These are phyloP conservation scores for Periphyllus acericola DNA, from an alignment of 2,888 invertebrate genomes.

Conservation along the genomic window DNA sequence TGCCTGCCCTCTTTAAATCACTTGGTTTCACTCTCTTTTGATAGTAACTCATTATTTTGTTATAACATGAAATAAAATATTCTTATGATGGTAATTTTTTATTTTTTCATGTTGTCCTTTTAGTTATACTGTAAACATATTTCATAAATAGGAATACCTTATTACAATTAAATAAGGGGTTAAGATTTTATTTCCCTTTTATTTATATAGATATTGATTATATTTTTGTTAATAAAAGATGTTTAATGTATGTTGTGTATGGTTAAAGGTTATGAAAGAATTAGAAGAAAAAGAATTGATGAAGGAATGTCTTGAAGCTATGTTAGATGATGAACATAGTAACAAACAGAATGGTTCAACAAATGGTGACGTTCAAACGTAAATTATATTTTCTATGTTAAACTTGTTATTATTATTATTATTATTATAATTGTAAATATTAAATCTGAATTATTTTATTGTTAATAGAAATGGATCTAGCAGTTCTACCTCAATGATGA, in stretches of 20 bases:
- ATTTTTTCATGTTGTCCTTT: too few relatives aligned
- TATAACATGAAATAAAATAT: too few relatives aligned
- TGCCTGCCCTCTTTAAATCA: too few relatives aligned
- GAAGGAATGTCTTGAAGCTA: constrained; percentile 88
- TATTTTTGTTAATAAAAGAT: too few relatives aligned
- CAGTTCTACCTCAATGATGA: constrained; percentile 53
- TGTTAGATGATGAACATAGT: constrained; percentile 74
- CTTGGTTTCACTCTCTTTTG: too few relatives aligned
- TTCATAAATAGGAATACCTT: too few relatives aligned
- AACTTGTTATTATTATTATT: neutral
- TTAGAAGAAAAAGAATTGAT: constrained; percentile 87
- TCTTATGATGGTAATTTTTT: too few relatives aligned
- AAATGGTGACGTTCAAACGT: constrained; percentile 51
- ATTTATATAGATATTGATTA: neutral
- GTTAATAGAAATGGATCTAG: constrained; percentile 51
- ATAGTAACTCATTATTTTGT: too few relatives aligned
- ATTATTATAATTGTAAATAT: neutral
- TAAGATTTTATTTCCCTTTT: neutral
- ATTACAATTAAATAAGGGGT: too few relatives aligned
- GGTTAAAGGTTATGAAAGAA: constrained; percentile 80
- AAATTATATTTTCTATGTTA: constrained; percentile 13
- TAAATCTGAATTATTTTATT: neutral
- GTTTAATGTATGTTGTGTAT: neutral
- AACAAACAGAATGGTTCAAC: constrained; percentile 38
- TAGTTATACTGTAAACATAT: too few relatives aligned